Percentiles rank a stretch among this genome's conserved stretches.
These are phyloP conservation scores for Hydrotaea cyrtoneurina DNA, from an alignment of 2,888 invertebrate genomes.

Conservation along the genomic window DNA sequence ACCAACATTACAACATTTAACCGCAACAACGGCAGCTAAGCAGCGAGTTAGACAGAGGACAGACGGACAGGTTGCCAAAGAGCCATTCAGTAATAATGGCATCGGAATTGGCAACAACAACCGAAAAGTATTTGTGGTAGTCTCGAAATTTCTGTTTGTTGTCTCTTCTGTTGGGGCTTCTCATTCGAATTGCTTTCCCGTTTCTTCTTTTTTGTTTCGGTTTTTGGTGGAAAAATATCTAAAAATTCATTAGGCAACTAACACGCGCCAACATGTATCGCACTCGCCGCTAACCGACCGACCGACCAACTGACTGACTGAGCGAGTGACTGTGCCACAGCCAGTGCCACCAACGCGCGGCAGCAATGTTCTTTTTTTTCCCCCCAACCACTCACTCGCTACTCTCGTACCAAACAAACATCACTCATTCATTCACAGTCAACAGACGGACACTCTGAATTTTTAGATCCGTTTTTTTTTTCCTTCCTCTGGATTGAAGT, in stretches of 20 bases:
- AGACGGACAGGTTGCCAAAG: background rate
- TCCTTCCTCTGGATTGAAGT: conserved; percentile 10
- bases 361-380: conserved; percentile 9
- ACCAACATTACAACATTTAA: conserved; percentile 14
- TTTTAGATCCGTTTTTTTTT: conserved; percentile 14
- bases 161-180: background rate
- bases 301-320: background rate
- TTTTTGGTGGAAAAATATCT: conserved; percentile 45
- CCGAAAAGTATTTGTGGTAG: conserved; percentile 48
- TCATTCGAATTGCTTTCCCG: conserved; percentile 8
- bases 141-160: conserved; percentile 23
- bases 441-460: background rate
- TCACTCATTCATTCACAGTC: conserved; percentile 48
- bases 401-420: conserved; percentile 32
- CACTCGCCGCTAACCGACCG: background rate
- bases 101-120: background rate
- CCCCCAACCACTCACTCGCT: conserved; percentile 23
- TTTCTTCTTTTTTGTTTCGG: conserved; percentile 21
- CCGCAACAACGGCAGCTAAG: conserved; percentile 35
- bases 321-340: conserved; percentile 26
- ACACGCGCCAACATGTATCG: conserved; percentile 60
- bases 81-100: background rate
- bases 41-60: background rate
- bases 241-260: conserved; percentile 61
- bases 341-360: conserved; percentile 57